Percentiles rank a stretch among this genome's conserved stretches.
phyloP scores from a whole-genome alignment of 2,113 vertebrate genomes.

The Hippocampus guttulatus region DNA sequence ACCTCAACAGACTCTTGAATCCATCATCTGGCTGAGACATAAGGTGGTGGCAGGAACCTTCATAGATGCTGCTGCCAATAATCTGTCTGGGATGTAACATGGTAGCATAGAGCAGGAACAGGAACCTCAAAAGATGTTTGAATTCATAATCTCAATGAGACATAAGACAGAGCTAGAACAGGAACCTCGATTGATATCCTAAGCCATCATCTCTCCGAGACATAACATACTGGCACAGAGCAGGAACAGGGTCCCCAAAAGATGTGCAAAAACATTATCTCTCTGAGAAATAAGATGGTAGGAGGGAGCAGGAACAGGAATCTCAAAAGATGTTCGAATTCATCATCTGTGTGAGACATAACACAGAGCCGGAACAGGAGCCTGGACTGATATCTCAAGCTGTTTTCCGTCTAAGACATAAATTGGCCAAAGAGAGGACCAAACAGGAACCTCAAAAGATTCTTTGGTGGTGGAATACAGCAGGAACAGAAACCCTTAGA shows the following conservation, averaged over 20 bases:
- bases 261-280: not conserved
- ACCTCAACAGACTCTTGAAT: not conserved
- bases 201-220: not conserved
- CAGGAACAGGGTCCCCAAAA: not conserved
- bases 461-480: not conserved
- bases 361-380: not conserved
- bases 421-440: constrained; percentile 12
- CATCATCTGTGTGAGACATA: not conserved
- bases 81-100: constrained; percentile 35
- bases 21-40: not conserved
- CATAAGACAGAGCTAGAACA: not conserved
- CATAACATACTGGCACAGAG: not conserved
- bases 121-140: not conserved
- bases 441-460: not conserved
- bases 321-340: not conserved
- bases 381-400: not conserved
- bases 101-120: not conserved
- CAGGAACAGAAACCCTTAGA: constrained; percentile 1
- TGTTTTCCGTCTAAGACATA: constrained; percentile 41
- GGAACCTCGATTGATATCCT: not conserved
- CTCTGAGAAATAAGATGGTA: not conserved
- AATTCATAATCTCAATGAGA: not conserved
- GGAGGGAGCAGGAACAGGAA: not conserved
- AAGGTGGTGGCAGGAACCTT: not conserved
- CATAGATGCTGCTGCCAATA: constrained; percentile 54